These are phyloP conservation scores for Drosophila planitibia DNA, from an alignment of 2,888 invertebrate genomes.

Conservation along the genomic window DNA sequence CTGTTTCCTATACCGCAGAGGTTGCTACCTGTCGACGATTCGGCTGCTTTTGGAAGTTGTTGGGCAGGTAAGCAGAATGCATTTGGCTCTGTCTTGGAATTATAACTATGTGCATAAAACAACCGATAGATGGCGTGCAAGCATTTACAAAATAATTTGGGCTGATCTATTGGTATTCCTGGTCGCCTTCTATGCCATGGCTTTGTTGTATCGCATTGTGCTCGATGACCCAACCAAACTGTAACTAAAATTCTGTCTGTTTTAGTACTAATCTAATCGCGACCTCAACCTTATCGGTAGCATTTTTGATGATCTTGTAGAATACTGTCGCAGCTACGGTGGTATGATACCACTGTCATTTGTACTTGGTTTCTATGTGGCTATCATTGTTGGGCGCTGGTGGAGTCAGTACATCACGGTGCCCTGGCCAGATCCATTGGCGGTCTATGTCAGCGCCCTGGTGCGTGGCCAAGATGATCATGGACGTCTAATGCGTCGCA, in stretches of 20 bases:
- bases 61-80: slow-evolving; percentile 63
- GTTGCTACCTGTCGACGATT: slow-evolving; percentile 77
- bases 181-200: slow-evolving; percentile 89
- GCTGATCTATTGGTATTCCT: slow-evolving; percentile 93
- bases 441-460: slow-evolving; percentile 92
- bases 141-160: slow-evolving; percentile 97
- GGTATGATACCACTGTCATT: slow-evolving; percentile 95
- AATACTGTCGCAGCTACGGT: slow-evolving; percentile 93
- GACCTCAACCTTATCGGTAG: slow-evolving; percentile 85
- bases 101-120: background rate
- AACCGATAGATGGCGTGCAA: slow-evolving; percentile 93
- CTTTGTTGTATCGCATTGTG: slow-evolving; percentile 58
- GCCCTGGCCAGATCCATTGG: slow-evolving; percentile 94
- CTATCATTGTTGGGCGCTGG: slow-evolving; percentile 96
- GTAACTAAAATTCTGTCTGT: slow-evolving; percentile 42
- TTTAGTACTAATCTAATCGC: background rate
- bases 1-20: slow-evolving; percentile 80
- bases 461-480: slow-evolving; percentile 93
- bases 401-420: slow-evolving; percentile 93
- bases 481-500: slow-evolving; percentile 92
- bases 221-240: slow-evolving; percentile 34
- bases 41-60: slow-evolving; percentile 78
- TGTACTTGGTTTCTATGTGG: slow-evolving; percentile 96
- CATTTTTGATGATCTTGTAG: slow-evolving; percentile 91
- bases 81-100: background rate